Conservation (phyloP, 1,140 invertebrate genomes). For the Sarcophaga peregrina region DNA sequence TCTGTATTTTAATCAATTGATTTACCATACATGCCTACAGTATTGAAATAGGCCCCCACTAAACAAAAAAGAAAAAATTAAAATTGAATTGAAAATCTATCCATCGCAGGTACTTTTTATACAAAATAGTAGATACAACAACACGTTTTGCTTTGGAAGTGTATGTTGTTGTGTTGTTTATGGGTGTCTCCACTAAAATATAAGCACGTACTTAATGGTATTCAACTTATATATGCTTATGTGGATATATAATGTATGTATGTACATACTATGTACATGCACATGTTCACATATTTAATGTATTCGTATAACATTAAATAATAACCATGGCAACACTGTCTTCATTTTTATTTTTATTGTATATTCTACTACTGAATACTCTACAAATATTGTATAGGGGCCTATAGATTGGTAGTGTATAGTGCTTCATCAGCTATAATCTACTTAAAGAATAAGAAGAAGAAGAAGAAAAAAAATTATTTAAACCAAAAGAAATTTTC, state of each 20-base stretch:
- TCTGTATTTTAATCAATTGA: too few species aligned
- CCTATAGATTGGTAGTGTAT: background rate
- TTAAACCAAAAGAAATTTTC: background rate
- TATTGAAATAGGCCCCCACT: too few species aligned
- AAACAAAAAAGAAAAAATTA: too few species aligned
- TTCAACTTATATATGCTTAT: too few species aligned
- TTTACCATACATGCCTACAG: too few species aligned
- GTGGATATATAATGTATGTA: background rate
- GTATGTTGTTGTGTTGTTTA: too few species aligned
- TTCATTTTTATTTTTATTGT: background rate
- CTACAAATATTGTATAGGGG: too few species aligned
- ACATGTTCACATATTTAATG: background rate
- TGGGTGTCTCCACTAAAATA: background rate
- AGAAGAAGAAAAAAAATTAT: too few species aligned
- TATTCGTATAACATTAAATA: background rate
- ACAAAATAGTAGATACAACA: background rate
- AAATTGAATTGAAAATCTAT: too few species aligned
- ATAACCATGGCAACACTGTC: conserved; percentile 15
- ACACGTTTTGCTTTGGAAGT: background rate
- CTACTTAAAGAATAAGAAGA: background rate
- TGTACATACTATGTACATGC: too few species aligned
- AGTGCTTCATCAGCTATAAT: conserved; percentile 21
- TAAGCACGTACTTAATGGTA: background rate
- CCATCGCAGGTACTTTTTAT: background rate
- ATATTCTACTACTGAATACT: too few species aligned